phyloP scores from a whole-genome alignment of 2,888 invertebrate species.

The Hoplodrina blanda region DNA sequence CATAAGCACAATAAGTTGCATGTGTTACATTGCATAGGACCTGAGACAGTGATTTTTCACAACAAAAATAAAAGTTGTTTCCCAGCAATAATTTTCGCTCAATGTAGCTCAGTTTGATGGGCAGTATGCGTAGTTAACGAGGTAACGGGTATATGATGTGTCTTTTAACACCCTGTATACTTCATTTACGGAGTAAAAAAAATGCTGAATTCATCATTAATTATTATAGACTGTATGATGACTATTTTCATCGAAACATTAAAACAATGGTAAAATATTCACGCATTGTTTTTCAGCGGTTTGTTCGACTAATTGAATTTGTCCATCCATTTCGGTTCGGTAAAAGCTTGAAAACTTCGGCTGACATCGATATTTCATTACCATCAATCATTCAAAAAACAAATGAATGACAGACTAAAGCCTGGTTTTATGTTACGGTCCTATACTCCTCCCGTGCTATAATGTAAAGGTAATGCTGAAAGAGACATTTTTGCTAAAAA shows the following conservation, averaged over 20 bases:
- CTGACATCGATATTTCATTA: constrained; percentile 34
- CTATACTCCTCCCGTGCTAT: neutral
- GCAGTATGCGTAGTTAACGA: too few relatives aligned
- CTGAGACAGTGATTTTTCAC: too few relatives aligned
- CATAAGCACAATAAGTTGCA: too few relatives aligned
- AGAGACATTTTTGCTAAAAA: neutral
- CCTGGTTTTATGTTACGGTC: neutral
- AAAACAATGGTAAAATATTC: neutral
- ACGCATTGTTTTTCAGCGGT: neutral
- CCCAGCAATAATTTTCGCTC: too few relatives aligned
- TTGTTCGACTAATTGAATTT: constrained; percentile 24
- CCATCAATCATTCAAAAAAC: constrained; percentile 39
- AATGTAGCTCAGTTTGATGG: too few relatives aligned
- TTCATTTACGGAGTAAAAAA: neutral
- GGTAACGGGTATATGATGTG: too few relatives aligned
- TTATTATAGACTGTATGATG: too few relatives aligned
- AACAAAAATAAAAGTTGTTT: too few relatives aligned
- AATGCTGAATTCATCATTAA: neutral
- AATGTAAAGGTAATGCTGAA: neutral
- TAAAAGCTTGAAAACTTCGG: constrained; percentile 21
- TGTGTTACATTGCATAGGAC: too few relatives aligned
- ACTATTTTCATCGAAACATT: neutral
- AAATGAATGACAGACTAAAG: constrained; percentile 20
- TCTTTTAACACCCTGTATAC: neutral
- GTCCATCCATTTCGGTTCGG: constrained; percentile 28